Conservation (phyloP, 2,797 vertebrate species). For the Nyctalus aviator region DNA sequence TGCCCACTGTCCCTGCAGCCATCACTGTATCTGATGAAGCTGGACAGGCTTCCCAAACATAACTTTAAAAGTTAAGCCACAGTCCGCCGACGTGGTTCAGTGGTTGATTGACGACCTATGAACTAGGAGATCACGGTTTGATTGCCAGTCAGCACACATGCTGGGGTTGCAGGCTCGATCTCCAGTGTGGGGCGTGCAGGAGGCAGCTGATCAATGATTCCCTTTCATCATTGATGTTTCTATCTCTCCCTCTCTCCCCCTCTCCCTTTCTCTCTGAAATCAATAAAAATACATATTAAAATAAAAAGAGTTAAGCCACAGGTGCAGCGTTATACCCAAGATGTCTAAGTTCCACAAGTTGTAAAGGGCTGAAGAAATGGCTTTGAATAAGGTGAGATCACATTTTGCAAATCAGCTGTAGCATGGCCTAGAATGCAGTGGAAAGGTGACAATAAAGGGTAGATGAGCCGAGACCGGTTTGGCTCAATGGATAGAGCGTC, state of each 20-base stretch:
- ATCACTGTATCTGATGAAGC: neutral
- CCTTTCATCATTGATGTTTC: no score
- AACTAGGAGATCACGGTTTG: no score
- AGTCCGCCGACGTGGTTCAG: neutral
- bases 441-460: conserved; percentile 48
- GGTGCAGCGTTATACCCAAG: neutral
- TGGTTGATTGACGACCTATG: no score
- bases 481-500: no score
- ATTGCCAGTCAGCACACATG: no score
- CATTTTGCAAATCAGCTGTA: conserved; percentile 64
- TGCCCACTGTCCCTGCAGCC: neutral
- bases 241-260: no score
- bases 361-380: conserved; percentile 13
- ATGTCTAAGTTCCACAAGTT: conserved; percentile 40
- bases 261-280: no score
- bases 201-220: no score
- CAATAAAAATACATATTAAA: no score
- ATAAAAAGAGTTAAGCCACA: conserved; percentile 23
- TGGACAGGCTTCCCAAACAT: conserved; percentile 3
- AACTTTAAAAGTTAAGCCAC: conserved; percentile 31
- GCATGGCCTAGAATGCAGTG: neutral
- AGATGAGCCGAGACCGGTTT: no score
- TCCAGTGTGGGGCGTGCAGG: no score
- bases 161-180: no score
- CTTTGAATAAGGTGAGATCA: conserved; percentile 56